Conservation (phyloP, 2,113 vertebrate species). For the Melanerpes formicivorus region DNA sequence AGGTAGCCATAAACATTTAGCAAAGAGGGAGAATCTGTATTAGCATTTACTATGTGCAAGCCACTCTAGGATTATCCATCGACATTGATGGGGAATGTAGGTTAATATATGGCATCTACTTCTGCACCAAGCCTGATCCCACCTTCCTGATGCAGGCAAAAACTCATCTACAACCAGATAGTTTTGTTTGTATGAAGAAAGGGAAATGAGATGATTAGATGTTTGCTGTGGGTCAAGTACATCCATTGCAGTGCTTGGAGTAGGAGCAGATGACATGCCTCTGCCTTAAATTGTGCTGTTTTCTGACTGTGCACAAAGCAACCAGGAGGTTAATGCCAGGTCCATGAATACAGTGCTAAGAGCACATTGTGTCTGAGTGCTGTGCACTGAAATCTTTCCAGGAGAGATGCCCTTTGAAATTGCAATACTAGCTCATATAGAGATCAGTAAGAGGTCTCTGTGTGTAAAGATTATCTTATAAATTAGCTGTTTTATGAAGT, state of each 20-base stretch:
- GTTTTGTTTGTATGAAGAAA: not conserved
- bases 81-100: not conserved
- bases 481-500: not conserved
- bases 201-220: not conserved
- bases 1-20: not conserved
- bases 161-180: rapidly evolving
- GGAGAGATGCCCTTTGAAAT: not conserved
- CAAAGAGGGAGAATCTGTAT: not conserved
- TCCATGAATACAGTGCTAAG: not conserved
- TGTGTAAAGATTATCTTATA: not conserved
- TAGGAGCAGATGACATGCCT: not conserved
- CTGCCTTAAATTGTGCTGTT: not conserved
- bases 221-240: not conserved
- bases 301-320: not conserved
- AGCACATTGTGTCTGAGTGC: not conserved
- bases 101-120: not conserved
- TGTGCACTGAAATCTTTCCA: not conserved
- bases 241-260: not conserved
- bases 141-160: not conserved
- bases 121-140: not conserved
- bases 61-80: not conserved
- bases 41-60: not conserved
- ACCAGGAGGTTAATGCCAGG: not conserved
- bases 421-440: not conserved
- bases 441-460: not conserved